A percentile compares a stretch with the other conserved stretches of the same genome.
Evolutionary conservation across 2,113 vertebrate genomes (phyloP).

Genomic region (Eurystomus gularis): DNA sequence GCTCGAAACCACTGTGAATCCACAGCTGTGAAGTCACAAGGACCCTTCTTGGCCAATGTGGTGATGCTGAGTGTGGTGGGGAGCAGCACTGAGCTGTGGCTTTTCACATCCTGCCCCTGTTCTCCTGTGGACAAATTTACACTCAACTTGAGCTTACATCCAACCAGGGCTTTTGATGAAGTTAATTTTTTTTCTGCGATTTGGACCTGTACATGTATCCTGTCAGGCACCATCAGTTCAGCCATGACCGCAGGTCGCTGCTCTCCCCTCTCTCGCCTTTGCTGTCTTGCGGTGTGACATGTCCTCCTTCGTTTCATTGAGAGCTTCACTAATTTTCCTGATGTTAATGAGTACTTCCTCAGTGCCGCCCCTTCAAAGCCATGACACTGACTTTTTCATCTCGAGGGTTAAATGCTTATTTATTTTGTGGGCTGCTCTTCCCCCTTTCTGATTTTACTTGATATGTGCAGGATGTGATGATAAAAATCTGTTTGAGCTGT

Average conservation of each 20-base stretch:
- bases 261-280: neutral
- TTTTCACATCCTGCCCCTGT: fast-evolving
- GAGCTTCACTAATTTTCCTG: neutral
- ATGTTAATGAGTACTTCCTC: neutral
- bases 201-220: neutral
- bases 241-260: fast-evolving
- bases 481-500: neutral
- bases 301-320: neutral
- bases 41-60: neutral
- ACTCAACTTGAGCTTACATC: neutral
- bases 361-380: neutral
- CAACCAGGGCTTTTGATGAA: neutral
- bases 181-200: neutral
- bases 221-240: neutral
- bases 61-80: fast-evolving
- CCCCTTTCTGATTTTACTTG: neutral
- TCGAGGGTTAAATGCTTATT: neutral
- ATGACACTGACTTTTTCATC: neutral
- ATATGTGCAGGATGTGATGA: neutral
- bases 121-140: neutral
- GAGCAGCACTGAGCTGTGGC: neutral
- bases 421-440: neutral
- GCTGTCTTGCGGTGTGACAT: fast-evolving
- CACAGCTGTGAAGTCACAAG: neutral
- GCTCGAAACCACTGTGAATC: neutral